Base-by-base conservation (phyloP, 1,140 invertebrate genomes). In the Bactericera cockerelli region DNA sequence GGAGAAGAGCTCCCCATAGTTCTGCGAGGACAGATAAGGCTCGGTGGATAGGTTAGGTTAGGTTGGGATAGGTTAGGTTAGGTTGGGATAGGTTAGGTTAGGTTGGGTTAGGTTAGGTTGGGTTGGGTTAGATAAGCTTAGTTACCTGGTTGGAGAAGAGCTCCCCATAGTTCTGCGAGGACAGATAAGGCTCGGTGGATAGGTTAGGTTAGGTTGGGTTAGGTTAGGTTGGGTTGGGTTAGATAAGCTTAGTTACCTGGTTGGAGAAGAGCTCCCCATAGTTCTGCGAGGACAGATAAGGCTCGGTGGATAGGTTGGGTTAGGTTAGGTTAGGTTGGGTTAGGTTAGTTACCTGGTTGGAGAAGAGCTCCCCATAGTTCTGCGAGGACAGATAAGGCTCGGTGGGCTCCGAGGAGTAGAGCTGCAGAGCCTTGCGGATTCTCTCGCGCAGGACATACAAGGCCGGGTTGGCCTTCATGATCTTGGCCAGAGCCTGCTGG, bases 381-480 rank as follows among this genome's bases (percentile, higher is more conserved):
- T 99, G 97, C 49, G 93, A 98, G 16, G 93, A 97, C 1, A 99
- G 77, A 68, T 99, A 99, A 0, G 96, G 97, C 70, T 99, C 97
- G 21, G 97, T 99, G 1, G 97, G 97, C 71, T 99, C 97, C 0
- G 94, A 98, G 0, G 93, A 98, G 70, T 99, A 99, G 4, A 99
- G 75, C 68, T 99, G 97, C 21, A 99, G 72, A 4, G 95, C 97
- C 72, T 99, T 99, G 2, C 97, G 79, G 36, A 99, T 99, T 65
- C 97, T 81, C 72, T 99, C 97, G 21, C 97, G 77, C 28, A 99
- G 72, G 57, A 99, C 97, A 72, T 99, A 99, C 56, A 99, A 73
- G 0, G 97, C 96, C 0, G 97, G 96, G 78, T 99, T 99, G 1
- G 97, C 95, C 72, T 99, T 99, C 93, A 99, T 99, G 54, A 99